phyloP scores from a whole-genome alignment of 2,888 invertebrate genomes.

The Caenorhabditis afra region DNA sequence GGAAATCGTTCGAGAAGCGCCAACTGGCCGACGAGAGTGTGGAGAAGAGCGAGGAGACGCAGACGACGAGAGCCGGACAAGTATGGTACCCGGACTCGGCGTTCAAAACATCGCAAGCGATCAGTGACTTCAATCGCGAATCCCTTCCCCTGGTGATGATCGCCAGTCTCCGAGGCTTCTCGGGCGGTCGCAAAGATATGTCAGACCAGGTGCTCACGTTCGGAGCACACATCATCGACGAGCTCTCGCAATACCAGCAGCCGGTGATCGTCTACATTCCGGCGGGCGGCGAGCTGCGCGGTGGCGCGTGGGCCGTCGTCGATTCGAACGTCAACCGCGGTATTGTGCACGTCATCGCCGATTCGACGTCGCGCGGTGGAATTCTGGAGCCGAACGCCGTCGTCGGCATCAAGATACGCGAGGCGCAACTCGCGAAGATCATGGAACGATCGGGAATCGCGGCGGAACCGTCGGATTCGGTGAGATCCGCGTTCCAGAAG shows the following conservation, averaged over 20 bases:
- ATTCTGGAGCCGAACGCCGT: constrained; percentile 96
- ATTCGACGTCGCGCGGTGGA: constrained; percentile 91
- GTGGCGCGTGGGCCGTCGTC: constrained; percentile 98
- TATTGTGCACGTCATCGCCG: constrained; percentile 98
- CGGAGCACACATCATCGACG: constrained; percentile 98
- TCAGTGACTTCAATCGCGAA: constrained; percentile 95
- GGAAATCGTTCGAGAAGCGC: constrained; percentile 93
- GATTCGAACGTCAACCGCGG: constrained; percentile 95
- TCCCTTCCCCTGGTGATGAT: constrained; percentile 96
- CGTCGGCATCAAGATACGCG: constrained; percentile 96
- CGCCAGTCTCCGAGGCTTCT: constrained; percentile 99
- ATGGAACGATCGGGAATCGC: constrained; percentile 46
- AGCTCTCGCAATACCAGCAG: constrained; percentile 90
- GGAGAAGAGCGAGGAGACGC: constrained; percentile 31
- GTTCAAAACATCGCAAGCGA: constrained; percentile 97
- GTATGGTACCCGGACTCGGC: constrained; percentile 98
- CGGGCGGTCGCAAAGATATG: constrained; percentile 99
- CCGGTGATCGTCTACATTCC: constrained; percentile 95
- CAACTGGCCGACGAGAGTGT: constrained; percentile 98
- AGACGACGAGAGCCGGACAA: constrained; percentile 87
- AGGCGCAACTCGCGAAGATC: constrained; percentile 86
- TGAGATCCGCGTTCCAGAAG: constrained; percentile 65
- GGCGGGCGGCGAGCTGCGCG: constrained; percentile 94
- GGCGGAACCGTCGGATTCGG: constrained; percentile 10
- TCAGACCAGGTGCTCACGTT: constrained; percentile 98